Percentiles rank a stretch among this genome's conserved stretches.
phyloP scores from a whole-genome alignment of 1,140 invertebrate species.

The Paracyclopina nana region DNA sequence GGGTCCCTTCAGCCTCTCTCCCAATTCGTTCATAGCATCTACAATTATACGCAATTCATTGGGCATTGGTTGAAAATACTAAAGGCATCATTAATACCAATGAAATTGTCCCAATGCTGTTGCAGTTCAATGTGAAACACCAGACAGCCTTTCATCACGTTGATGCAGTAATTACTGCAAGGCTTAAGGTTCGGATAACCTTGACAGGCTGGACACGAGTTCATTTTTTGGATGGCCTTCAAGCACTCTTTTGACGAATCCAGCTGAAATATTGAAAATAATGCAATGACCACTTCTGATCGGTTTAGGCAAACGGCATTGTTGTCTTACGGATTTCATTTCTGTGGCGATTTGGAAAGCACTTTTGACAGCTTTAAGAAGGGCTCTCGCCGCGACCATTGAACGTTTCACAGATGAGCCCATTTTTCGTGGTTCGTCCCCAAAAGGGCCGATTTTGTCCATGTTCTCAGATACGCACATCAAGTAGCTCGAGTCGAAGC shows the following conservation, averaged over 20 bases:
- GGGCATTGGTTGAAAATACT: background rate
- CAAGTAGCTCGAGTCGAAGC: slow-evolving; percentile 61
- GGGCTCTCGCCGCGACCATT: slow-evolving; percentile 79
- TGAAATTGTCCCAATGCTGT: slow-evolving; percentile 69
- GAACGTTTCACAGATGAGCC: slow-evolving; percentile 67
- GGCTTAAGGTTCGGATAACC: slow-evolving; percentile 44
- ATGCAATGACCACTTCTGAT: no score
- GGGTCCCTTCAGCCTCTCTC: slow-evolving; percentile 50
- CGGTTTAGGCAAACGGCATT: no score
- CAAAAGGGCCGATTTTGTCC: slow-evolving; percentile 78
- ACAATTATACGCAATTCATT: background rate
- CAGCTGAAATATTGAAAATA: no score
- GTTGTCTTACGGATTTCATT: slow-evolving; percentile 53
- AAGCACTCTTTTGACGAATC: background rate
- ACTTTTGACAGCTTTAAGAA: slow-evolving; percentile 62
- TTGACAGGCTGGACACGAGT: slow-evolving; percentile 58
- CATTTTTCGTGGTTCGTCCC: slow-evolving; percentile 74
- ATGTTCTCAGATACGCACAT: slow-evolving; percentile 72
- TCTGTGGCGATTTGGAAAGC: slow-evolving; percentile 61
- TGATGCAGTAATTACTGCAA: slow-evolving; percentile 65
- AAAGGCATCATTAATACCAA: slow-evolving; percentile 53
- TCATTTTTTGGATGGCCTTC: slow-evolving; percentile 51
- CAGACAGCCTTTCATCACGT: slow-evolving; percentile 70
- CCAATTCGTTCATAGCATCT: background rate
- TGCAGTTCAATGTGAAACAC: slow-evolving; percentile 59